Evolutionary conservation across 2,797 vertebrate genomes (phyloP), one percentile per base, ranked within the genome.

Genomic region (Philypnodon macrostomus): DNA sequence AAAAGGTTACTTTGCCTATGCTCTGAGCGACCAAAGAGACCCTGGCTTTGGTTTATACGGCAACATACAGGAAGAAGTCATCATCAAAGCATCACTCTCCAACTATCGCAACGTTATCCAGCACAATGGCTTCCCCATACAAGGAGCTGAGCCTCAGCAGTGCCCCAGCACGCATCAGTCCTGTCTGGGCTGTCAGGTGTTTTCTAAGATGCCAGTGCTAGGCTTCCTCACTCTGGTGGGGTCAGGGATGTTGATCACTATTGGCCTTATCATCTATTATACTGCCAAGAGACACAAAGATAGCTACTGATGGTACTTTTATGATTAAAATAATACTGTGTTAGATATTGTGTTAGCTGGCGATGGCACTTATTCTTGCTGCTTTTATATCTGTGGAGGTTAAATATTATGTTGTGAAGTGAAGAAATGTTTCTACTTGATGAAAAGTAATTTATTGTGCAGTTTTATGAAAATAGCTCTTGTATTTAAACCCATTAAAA

Each of bases 1-100:
- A 29, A 90, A 89, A 58, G 97, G 96, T 12, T 98, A 98, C 88
- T 99, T 99, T 63, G 87, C 91, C 3, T 97, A 98, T 61, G 93
- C 94, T 1, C 91, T 98, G 61, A 95, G 73, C 1, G 95, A 99
- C 81, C 91, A 88, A 39, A 85, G 87, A 2, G 92, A 94, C 84
- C 93, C 93, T 0, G 90, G 87, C 17, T 97, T 93, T 2, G 96
- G 97, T 30, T 68, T 98, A 63, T 97, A 94, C 47, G 90, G 91
- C 59, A 91, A 92, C 0, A 45, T 88, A 21, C 91, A 92, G 7
- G 90, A 91, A 12, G 93, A 91, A 1, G 89, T 90, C 0, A 89
- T 95, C 56, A 47, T 86, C 55, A 98, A 98, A 75, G 87, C 90
- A 1, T 98, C 96, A 0, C 70, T 96, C 63, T 84, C 81, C 51